phyloP scores from a whole-genome alignment of 2,888 invertebrate genomes.

The Galerucella calmariensis region DNA sequence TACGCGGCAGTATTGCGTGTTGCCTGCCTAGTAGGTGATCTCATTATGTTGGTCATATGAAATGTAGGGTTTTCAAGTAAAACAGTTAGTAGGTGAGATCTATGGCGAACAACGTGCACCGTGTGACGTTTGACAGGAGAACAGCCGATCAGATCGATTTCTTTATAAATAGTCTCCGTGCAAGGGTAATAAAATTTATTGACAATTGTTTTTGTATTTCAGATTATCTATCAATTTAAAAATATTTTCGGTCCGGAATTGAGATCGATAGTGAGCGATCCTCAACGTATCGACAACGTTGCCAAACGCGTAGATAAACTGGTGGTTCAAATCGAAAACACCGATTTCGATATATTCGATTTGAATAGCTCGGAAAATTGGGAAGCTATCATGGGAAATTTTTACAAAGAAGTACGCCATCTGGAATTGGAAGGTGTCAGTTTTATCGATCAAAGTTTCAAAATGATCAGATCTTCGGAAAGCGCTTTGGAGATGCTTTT shows the following conservation, averaged over 20 bases:
- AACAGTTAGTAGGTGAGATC: too few species aligned
- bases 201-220: neutral
- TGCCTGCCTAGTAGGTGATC: too few species aligned
- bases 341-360: constrained; percentile 86
- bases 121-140: too few species aligned
- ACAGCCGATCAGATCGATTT: too few species aligned
- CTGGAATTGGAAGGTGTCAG: constrained; percentile 85
- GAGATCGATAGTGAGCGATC: constrained; percentile 88
- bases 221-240: constrained; percentile 87
- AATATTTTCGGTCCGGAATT: constrained; percentile 90
- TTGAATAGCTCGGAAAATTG: constrained; percentile 85
- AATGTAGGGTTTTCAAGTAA: too few species aligned
- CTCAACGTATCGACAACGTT: constrained; percentile 86
- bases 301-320: constrained; percentile 82
- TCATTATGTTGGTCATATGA: too few species aligned
- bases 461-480: constrained; percentile 81
- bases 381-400: constrained; percentile 83
- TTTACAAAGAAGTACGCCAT: constrained; percentile 78
- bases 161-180: too few species aligned
- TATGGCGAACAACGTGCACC: too few species aligned
- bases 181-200: neutral
- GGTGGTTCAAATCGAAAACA: constrained; percentile 78
- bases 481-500: constrained; percentile 82
- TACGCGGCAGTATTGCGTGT: too few species aligned
- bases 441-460: constrained; percentile 89